phyloP scores from a whole-genome alignment of 2,888 invertebrate genomes.

The Pogonocherus hispidulus region DNA sequence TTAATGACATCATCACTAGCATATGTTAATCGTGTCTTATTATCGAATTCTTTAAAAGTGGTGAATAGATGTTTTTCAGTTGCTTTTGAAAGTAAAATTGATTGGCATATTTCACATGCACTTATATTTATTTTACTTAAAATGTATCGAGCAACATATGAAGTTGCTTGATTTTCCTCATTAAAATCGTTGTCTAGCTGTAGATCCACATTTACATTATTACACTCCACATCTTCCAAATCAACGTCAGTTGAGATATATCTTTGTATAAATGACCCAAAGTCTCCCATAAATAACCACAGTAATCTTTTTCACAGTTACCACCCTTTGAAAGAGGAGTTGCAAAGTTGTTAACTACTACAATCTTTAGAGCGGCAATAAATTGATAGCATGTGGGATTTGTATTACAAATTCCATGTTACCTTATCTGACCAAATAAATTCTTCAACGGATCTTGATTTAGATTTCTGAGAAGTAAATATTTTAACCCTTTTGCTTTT shows the following conservation, averaged over 20 bases:
- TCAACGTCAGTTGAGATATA: not conserved
- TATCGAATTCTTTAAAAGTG: not conserved
- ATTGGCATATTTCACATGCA: not conserved
- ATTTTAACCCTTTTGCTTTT: constrained; percentile 7
- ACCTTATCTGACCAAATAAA: constrained; percentile 37
- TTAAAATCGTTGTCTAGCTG: not conserved
- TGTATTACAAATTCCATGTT: constrained; percentile 31
- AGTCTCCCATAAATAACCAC: constrained; percentile 20
- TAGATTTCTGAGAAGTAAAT: not conserved
- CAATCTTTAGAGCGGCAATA: constrained; percentile 38
- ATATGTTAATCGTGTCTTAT: constrained; percentile 7
- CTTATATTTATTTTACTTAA: not conserved
- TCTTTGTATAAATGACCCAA: constrained; percentile 3
- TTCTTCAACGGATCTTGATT: constrained; percentile 41
- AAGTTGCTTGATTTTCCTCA: not conserved
- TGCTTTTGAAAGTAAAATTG: not conserved
- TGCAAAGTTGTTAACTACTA: constrained; percentile 33
- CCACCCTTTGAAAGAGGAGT: constrained; percentile 6
- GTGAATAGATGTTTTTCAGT: not conserved
- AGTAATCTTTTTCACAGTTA: constrained; percentile 36
- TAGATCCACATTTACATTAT: constrained; percentile 4
- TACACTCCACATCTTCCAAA: not conserved
- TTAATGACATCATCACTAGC: constrained; percentile 1
- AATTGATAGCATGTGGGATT: constrained; percentile 36
- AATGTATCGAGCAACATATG: not conserved